These are phyloP conservation scores for Calameuta idolon DNA, from an alignment of 2,888 invertebrate genomes.

Conservation along the genomic window DNA sequence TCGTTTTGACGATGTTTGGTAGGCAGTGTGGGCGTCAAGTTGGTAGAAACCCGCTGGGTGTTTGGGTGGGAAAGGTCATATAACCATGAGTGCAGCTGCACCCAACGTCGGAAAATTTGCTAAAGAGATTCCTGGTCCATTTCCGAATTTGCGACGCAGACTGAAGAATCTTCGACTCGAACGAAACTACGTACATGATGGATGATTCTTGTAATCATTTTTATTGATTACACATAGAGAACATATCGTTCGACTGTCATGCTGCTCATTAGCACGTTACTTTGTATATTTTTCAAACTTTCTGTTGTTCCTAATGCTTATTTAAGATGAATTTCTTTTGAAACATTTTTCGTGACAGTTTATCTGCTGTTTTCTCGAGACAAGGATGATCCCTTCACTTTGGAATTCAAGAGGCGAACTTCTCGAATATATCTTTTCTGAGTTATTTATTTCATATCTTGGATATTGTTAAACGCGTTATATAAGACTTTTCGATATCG, in stretches of 20 bases:
- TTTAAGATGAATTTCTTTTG: not conserved
- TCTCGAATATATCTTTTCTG: not conserved
- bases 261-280: not conserved
- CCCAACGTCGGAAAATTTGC: conserved; percentile 29
- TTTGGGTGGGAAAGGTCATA: conserved; percentile 54
- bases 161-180: not conserved
- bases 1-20: conserved; percentile 11
- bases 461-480: not conserved
- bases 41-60: conserved; percentile 21
- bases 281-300: not conserved
- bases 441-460: not conserved
- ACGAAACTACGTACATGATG: not conserved
- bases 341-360: not conserved
- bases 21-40: conserved; percentile 28
- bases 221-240: not conserved
- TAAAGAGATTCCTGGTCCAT: not conserved
- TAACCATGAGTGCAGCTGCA: conserved; percentile 54
- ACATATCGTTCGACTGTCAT: not conserved
- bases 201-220: not conserved
- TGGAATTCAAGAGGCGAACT: not conserved
- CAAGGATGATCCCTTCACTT: not conserved
- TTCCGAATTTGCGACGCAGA: not conserved
- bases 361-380: not conserved
- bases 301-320: not conserved
- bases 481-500: not conserved